Evolutionary conservation across 2,113 vertebrate species (phyloP), one percentile per base, ranked within the genome.

Genomic region (Ceyx melanurus): DNA sequence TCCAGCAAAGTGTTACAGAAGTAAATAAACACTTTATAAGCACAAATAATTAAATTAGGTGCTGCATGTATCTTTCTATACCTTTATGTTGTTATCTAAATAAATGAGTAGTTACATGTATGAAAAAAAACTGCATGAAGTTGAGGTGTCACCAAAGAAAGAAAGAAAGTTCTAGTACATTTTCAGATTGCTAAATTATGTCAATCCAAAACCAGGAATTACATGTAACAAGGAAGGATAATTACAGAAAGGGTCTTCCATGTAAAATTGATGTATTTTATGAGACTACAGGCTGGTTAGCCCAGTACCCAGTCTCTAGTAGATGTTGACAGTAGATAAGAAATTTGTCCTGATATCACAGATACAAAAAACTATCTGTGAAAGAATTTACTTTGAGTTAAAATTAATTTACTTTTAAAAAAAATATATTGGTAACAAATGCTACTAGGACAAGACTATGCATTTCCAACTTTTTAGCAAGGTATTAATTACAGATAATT

Each of bases 401-500:
- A 82, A 89, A 71, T 56, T 60, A 67, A 71, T 8, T 37, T 58
- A 53, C 6, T 62, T 88, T 82, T 83, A 3, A 43, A 90, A 43
- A 90, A 71, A 88, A 72, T 51, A 56, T 16, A 82, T 17, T 13
- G 1, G 22, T 67, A 90, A 74, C 3, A 9, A 77, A 78, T n/a
- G 12, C 61, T 67, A 74, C 54, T 25, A 85, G 16, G 15, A 61
- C 45, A 89, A 91, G 91, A 87, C 58, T 10, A 93, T 89, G 82
- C 37, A 80, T 87, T 76, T 93, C 64, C 54, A 89, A 66, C 28
- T 79, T 86, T 77, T 94, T 82, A 65, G 83, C 57, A 84, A 88
- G 31, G 70, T 83, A 92, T 72, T 96, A 93, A 93, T 92, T 87
- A 94, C 28, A 88, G 23, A 84, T 84, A 83, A 95, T 93, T 90